A percentile compares a stretch with the other conserved stretches of the same genome.
Evolutionary conservation across 2,113 vertebrate genomes (phyloP).

Genomic region (Cervus canadensis): DNA sequence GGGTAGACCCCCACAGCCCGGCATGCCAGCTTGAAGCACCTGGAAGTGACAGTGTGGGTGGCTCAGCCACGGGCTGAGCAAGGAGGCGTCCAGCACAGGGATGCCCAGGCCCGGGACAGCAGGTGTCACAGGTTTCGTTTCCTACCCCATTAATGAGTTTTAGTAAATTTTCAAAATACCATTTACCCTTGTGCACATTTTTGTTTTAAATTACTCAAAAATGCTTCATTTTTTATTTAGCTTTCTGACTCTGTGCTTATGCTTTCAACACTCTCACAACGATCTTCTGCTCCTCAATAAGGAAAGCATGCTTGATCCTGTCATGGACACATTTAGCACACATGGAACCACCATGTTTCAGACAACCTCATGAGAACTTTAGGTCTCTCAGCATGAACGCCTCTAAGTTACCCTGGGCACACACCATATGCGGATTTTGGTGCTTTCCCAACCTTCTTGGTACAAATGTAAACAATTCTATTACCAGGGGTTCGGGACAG

Average conservation of each 20-base stretch:
- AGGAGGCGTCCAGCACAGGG: not conserved
- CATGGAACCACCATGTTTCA: not conserved
- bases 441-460: not conserved
- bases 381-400: not conserved
- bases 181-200: fast-evolving
- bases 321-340: not conserved
- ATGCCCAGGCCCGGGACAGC: fast-evolving
- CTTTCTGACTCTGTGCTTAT: not conserved
- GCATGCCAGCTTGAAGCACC: slow-evolving; percentile 90
- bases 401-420: not conserved
- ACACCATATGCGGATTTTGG: not conserved
- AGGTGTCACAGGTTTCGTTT: not conserved
- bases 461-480: not conserved
- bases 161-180: not conserved
- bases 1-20: slow-evolving; percentile 87
- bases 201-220: not conserved
- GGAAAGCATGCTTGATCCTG: not conserved
- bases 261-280: not conserved
- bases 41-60: slow-evolving; percentile 45
- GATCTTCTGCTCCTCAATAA: not conserved
- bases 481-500: not conserved
- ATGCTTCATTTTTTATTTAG: not conserved
- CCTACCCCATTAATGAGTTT: fast-evolving
- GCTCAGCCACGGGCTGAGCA: not conserved
- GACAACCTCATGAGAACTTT: not conserved